Base-by-base conservation (phyloP, 2,888 invertebrate genomes). In the Lampropteryx suffumata region DNA sequence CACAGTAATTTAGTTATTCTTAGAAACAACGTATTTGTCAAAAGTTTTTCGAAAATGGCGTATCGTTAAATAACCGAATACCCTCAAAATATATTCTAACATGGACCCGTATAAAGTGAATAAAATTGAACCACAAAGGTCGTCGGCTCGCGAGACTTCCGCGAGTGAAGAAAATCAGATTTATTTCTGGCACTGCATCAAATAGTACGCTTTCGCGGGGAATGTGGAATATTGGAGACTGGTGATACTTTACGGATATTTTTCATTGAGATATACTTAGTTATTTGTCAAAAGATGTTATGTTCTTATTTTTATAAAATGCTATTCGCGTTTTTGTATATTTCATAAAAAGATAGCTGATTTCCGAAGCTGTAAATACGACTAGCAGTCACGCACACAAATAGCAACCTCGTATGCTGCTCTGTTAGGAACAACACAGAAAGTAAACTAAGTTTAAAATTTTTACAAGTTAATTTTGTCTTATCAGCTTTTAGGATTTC, bases 141-240 rank as follows among this genome's bases (percentile, higher is more conserved):
- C 37, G 34, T 49, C 37, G 34, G 11, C 29, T 27, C 11, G 11
- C 30, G 27, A 30, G 39, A 55, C 46, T 42, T 50, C 58, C 55
- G 45, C 55, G 55, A 52, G 65, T 56, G 63, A 56, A 61, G 71
- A 59, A 74, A 80, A 85, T 82, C 77, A 80, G 84, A 85, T 86
- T 84, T 85, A 85, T 84, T 76, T 73, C 71, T 81, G 83, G 83
- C 84, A 76, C 69, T 79, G 76, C 76, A 79, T 82, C 82, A 83
- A 84, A 79, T 44, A 73, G 72, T 81, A 81, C 76, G 71, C 69
- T 64, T 71, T 50, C 27, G 33, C 69, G 71, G 70, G 74, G 76
- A 79, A 57, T 73, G 71, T 68, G 75, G 75, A 76, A 77, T 82
- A 82, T 83, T 74, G 75, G 71, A 67, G 65, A 75, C 77, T 79